Percentiles rank a stretch among this genome's conserved stretches.
phyloP scores from a whole-genome alignment of 2,888 invertebrate genomes.

The Stratiomys singularior region DNA sequence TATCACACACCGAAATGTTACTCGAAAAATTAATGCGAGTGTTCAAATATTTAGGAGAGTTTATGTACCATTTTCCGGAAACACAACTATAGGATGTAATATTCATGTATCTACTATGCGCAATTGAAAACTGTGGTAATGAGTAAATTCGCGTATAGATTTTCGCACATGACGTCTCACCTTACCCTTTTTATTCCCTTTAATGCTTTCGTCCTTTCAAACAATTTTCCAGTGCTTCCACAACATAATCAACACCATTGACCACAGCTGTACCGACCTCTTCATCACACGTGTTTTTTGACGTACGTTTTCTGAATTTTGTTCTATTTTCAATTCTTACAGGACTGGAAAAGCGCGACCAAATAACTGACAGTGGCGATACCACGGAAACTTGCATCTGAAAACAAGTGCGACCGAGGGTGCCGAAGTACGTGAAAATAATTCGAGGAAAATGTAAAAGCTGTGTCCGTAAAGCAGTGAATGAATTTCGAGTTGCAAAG shows the following conservation, averaged over 20 bases:
- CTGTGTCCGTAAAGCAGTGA: neutral
- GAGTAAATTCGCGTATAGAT: too few species aligned
- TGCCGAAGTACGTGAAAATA: neutral
- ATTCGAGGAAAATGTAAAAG: neutral
- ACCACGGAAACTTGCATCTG: neutral
- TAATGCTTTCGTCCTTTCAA: too few species aligned
- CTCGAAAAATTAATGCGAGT: too few species aligned
- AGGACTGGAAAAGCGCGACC: constrained; percentile 12
- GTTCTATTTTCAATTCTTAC: neutral
- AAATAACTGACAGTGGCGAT: constrained; percentile 3
- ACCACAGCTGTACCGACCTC: neutral
- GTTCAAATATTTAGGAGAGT: too few species aligned
- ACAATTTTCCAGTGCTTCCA: constrained; percentile 5
- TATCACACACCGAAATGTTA: too few species aligned
- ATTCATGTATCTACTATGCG: too few species aligned
- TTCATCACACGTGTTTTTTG: constrained; percentile 13
- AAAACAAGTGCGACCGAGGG: neutral
- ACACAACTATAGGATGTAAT: too few species aligned
- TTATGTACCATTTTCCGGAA: too few species aligned
- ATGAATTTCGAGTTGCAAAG: neutral
- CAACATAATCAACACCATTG: neutral
- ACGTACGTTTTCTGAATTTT: neutral
- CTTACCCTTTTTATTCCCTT: too few species aligned
- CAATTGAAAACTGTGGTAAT: too few species aligned
- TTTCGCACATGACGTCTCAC: too few species aligned